Conservation (phyloP, 2,113 vertebrate genomes). For the Aviceda subcristata region DNA sequence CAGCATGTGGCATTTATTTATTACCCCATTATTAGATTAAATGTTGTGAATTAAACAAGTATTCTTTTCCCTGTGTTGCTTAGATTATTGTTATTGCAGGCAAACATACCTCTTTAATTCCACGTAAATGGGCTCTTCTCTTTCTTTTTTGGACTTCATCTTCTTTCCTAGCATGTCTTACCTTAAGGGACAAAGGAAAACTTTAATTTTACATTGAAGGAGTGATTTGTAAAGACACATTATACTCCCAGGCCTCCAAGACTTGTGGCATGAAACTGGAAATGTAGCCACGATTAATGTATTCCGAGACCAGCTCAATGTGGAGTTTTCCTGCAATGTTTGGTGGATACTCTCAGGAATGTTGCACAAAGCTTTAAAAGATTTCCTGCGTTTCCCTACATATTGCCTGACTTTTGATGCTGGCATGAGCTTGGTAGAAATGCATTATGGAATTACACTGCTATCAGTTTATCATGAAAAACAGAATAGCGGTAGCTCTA, state of each 20-base stretch:
- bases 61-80: neutral
- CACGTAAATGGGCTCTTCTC: neutral
- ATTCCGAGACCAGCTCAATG: neutral
- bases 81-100: neutral
- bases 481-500: neutral
- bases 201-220: neutral
- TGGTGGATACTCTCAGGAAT: neutral
- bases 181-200: neutral
- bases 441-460: neutral
- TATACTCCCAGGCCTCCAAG: neutral
- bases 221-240: neutral
- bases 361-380: neutral
- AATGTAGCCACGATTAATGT: neutral
- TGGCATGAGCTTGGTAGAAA: neutral
- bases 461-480: neutral
- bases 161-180: neutral
- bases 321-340: neutral
- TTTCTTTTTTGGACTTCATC: neutral
- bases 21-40: neutral
- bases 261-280: neutral
- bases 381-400: neutral
- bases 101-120: neutral
- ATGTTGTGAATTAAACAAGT: neutral
- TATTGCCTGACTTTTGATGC: neutral
- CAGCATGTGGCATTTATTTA: slow-evolving; percentile 15